Base-by-base conservation (phyloP, 2,113 vertebrate genomes). In the Urocynchramus pylzowi region DNA sequence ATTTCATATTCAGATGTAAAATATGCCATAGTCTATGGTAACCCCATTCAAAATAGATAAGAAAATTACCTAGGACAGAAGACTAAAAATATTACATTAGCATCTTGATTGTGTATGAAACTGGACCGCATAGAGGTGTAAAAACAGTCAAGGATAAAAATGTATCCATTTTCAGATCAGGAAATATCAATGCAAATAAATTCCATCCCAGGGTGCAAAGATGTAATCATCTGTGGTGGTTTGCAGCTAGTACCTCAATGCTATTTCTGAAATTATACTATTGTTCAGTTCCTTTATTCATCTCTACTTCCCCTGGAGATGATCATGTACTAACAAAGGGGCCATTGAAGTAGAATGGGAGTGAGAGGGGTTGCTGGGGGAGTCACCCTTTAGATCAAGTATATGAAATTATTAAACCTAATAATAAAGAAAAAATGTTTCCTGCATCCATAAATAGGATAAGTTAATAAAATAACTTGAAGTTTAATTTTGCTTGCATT, bases 51-150 rank as follows among this genome's bases (percentile, higher is more conserved):
- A 94, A 90, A 83, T 22, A 57, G 39, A 45, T 61, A 70, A 65
- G 49, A 87, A 93, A 84, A 78, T 71, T 74, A 78, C 30, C 44
- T 60, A 35, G 33, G 35, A 86, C 17, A n/a, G 61, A 35, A 69
- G 16, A 75, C 33, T 30, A 65, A 83, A 90, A 88, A 84, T 96
- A 64, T 87, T 88, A 33, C 59, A 76, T 90, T 92, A 93, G 86
- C 61, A n/a, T 93, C 56, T 77, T 60, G 30, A 95, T 30, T 93
- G 11, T 67, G 27, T 67, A 73, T 74, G 31, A 97, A 97, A 95
- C 70, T 45, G 63, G n/a, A 73, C n/a, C n/a, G 87, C 64, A 42
- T 89, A 93, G 16, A 87, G 14, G 31, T 67, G 33, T 65, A 64
- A 92, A 95, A 94, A 44, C 1, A 77, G 68, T 57, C 17, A 5